Conservation (phyloP, 2,888 invertebrate species). For the Hirudinaria manillensis region DNA sequence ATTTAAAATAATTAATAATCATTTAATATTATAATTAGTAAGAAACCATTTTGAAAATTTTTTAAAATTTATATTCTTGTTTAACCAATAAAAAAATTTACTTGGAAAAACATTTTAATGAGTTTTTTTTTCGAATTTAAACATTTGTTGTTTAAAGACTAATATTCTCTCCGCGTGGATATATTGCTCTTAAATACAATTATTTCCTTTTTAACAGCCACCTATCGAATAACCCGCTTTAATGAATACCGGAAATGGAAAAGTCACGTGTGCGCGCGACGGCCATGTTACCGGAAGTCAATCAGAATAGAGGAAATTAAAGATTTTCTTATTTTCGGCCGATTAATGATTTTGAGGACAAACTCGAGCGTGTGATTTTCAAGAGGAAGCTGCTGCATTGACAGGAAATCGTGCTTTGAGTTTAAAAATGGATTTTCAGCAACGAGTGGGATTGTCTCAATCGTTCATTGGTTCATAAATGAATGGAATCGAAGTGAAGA, state of each 20-base stretch:
- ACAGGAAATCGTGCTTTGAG: too few species aligned
- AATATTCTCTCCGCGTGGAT: not conserved
- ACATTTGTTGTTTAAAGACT: not conserved
- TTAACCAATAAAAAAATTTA: not conserved
- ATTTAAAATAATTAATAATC: too few species aligned
- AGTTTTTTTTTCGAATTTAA: not conserved
- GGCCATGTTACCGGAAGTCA: constrained; percentile 12
- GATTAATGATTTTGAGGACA: not conserved
- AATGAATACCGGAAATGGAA: constrained; percentile 14
- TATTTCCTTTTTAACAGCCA: too few species aligned
- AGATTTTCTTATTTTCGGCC: constrained; percentile 9
- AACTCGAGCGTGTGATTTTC: not conserved
- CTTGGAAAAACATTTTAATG: too few species aligned
- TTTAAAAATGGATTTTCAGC: not conserved
- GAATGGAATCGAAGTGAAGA: too few species aligned
- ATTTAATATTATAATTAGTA: too few species aligned
- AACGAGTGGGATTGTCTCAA: not conserved
- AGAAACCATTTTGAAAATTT: too few species aligned
- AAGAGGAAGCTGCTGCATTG: too few species aligned
- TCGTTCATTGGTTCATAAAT: too few species aligned
- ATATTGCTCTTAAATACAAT: not conserved
- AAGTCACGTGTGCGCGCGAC: constrained; percentile 4
- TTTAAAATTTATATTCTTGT: too few species aligned
- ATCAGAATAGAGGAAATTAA: constrained; percentile 2
- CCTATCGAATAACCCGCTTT: constrained; percentile 7